Evolutionary conservation across 2,888 invertebrate species (phyloP).

Genomic region (Drosophila atripex): DNA sequence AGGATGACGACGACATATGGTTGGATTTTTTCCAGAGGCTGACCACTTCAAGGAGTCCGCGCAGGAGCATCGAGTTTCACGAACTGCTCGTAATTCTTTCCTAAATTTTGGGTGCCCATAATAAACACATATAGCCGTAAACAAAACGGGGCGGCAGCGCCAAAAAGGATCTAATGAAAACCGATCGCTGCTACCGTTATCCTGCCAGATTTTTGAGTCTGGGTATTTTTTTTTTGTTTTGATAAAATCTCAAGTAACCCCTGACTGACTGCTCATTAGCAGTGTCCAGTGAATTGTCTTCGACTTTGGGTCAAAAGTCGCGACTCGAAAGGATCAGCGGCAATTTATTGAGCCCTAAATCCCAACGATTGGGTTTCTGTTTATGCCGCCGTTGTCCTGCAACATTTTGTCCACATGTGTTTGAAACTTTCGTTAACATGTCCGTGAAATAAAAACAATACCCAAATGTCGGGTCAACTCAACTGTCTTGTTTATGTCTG

Average conservation of each 20-base stretch:
- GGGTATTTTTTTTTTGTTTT: conserved; percentile 62
- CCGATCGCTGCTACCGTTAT: conserved; percentile 59
- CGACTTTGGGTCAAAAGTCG: conserved; percentile 62
- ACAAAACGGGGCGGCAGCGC: conserved; percentile 61
- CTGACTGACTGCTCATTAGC: conserved; percentile 56
- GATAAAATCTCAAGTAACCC: conserved; percentile 77
- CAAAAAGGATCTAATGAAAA: conserved; percentile 53
- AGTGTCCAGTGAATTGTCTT: conserved; percentile 41
- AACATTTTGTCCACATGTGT: conserved; percentile 59
- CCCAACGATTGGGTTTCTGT: conserved; percentile 44
- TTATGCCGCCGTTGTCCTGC: conserved; percentile 53
- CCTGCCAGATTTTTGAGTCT: conserved; percentile 30
- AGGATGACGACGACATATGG: conserved; percentile 71
- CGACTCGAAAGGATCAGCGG: conserved; percentile 54
- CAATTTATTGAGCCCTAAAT: conserved; percentile 31
- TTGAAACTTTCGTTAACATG: conserved; percentile 38
- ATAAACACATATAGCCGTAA: conserved; percentile 69
- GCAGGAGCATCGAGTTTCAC: conserved; percentile 59
- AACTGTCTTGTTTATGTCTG: conserved; percentile 32
- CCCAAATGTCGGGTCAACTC: conserved; percentile 2
- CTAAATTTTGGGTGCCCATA: conserved; percentile 49
- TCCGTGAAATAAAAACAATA: conserved; percentile 15
- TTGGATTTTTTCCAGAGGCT: conserved; percentile 51
- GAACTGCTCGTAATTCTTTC: conserved; percentile 40
- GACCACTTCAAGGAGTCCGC: conserved; percentile 70